Conservation (phyloP, 2,113 vertebrate genomes). For the Orientallactaga bullata region DNA sequence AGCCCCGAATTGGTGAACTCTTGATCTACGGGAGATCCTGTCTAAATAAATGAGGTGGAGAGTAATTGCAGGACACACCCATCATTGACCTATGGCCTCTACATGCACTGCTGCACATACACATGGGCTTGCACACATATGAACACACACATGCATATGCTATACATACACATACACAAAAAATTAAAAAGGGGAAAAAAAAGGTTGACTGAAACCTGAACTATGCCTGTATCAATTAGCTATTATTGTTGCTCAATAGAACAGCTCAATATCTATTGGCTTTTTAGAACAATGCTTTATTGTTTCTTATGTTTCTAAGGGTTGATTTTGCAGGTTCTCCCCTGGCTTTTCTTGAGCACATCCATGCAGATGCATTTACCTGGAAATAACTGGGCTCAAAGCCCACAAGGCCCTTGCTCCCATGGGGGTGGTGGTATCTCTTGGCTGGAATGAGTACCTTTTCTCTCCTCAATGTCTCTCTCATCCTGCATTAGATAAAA, state of each 20-base stretch:
- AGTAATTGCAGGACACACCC: too few relatives aligned
- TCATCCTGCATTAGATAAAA: neutral
- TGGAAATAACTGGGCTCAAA: neutral
- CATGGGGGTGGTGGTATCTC: neutral
- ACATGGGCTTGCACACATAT: too few relatives aligned
- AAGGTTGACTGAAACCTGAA: neutral
- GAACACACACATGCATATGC: too few relatives aligned
- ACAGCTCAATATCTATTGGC: neutral
- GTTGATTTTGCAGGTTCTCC: neutral
- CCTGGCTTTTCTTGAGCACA: neutral
- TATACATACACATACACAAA: too few relatives aligned
- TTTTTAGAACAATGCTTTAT: neutral
- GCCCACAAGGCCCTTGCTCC: neutral
- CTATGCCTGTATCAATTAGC: neutral
- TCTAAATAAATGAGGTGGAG: too few relatives aligned
- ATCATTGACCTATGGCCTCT: too few relatives aligned
- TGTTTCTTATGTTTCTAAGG: neutral
- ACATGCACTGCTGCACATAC: too few relatives aligned
- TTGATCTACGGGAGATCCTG: too few relatives aligned
- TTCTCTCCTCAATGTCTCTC: accelerated
- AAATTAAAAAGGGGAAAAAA: too few relatives aligned
- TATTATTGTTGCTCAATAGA: neutral
- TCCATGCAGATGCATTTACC: neutral
- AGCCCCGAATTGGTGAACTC: too few relatives aligned
- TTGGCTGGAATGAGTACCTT: neutral